Percentiles rank a stretch among this genome's conserved stretches.
Conservation (phyloP, 2,888 invertebrate genomes). For the Conops quadrifasciatus region DNA sequence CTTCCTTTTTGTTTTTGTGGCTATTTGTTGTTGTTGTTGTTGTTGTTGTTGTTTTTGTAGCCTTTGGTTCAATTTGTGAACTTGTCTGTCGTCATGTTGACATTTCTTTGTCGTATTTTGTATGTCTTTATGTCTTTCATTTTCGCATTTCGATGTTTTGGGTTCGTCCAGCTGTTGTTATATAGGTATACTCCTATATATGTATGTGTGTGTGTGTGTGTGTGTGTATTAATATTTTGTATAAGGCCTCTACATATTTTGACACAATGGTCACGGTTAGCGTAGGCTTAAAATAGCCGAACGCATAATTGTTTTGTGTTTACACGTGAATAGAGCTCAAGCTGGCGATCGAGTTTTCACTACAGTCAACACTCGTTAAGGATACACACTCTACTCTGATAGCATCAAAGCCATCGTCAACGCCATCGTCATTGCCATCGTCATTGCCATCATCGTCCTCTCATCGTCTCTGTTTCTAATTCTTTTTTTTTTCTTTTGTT, state of each 20-base stretch:
- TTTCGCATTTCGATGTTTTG: not conserved
- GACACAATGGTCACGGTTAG: slow-evolving; percentile 23
- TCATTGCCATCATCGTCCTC: no score
- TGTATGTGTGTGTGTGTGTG: no score
- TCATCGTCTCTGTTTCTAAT: not conserved
- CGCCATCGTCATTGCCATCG: no score
- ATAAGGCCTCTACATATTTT: slow-evolving; percentile 11
- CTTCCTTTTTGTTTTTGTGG: no score
- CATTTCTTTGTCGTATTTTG: not conserved
- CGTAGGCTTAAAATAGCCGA: slow-evolving; percentile 4
- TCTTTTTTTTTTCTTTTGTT: no score
- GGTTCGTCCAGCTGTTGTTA: not conserved
- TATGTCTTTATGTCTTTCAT: not conserved
- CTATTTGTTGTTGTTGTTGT: no score
- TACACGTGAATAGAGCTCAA: slow-evolving; percentile 20
- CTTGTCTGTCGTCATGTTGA: not conserved
- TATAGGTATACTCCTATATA: no score
- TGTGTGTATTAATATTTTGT: no score
- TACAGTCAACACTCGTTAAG: slow-evolving; percentile 29
- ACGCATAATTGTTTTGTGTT: slow-evolving; percentile 34
- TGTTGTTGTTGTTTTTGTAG: no score
- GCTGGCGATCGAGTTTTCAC: slow-evolving; percentile 11
- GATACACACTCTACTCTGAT: slow-evolving; percentile 2
- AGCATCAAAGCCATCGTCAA: no score
- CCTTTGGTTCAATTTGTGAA: no score